Percentiles rank a stretch among this genome's conserved stretches.
Conservation (phyloP, 2,888 invertebrate species). For the Pemphredon lugubris region DNA sequence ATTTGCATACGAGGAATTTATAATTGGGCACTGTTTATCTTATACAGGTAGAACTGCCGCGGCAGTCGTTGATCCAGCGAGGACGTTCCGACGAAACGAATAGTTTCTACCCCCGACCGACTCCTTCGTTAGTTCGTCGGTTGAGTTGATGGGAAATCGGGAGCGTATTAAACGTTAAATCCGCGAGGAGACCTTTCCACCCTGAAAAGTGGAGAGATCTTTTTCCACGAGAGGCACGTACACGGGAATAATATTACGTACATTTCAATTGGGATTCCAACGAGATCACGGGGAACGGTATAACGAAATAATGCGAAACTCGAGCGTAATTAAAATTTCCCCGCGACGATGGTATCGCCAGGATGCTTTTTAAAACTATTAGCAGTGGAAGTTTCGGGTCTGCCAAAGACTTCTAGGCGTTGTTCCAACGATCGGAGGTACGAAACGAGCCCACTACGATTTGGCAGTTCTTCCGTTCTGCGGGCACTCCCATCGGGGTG, state of each 20-base stretch:
- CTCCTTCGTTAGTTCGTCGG: slow-evolving; percentile 35
- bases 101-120: slow-evolving; percentile 29
- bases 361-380: slow-evolving; percentile 42
- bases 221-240: no score
- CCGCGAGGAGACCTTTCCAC: neutral
- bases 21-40: slow-evolving; percentile 72
- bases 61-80: slow-evolving; percentile 26
- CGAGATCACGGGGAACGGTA: no score
- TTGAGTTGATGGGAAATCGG: neutral
- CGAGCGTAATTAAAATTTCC: no score
- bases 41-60: slow-evolving; percentile 45
- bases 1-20: slow-evolving; percentile 72
- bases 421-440: slow-evolving; percentile 50
- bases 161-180: neutral
- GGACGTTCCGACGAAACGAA: slow-evolving; percentile 34
- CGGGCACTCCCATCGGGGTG: slow-evolving; percentile 56
- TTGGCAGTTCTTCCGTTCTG: slow-evolving; percentile 62
- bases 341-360: no score
- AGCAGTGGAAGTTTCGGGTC: slow-evolving; percentile 5
- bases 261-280: no score
- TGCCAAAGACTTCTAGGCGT: slow-evolving; percentile 55
- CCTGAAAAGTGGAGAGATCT: no score
- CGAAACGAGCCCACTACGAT: slow-evolving; percentile 51
- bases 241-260: no score
- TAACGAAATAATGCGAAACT: no score